A percentile compares a stretch with the other conserved stretches of the same genome.
phyloP scores from a whole-genome alignment of 2,113 vertebrate species.

The Cololabis saira region DNA sequence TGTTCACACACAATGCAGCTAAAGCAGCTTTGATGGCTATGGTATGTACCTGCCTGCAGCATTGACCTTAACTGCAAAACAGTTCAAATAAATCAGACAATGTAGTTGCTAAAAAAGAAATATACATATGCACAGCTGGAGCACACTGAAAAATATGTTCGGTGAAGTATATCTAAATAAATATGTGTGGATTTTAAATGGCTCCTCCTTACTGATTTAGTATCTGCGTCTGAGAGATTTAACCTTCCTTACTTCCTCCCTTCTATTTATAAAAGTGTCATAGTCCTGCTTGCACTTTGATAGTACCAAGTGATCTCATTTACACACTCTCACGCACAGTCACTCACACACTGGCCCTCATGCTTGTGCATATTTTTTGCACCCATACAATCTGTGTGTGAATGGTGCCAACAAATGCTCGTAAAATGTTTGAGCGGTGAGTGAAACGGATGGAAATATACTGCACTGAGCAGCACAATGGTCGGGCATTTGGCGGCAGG shows the following conservation, averaged over 20 bases:
- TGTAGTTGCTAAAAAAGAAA: not conserved
- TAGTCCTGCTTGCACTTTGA: slow-evolving; percentile 77
- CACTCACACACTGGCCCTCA: slow-evolving; percentile 47
- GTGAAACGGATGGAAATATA: slow-evolving; percentile 58
- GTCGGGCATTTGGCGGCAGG: slow-evolving; percentile 46
- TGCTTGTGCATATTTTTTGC: slow-evolving; percentile 51
- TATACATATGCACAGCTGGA: not conserved
- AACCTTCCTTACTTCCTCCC: slow-evolving; percentile 77
- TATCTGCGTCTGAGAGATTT: slow-evolving; percentile 66
- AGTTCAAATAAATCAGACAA: slow-evolving; percentile 1
- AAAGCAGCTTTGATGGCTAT: slow-evolving; percentile 2
- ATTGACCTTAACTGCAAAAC: not conserved
- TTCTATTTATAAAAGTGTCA: slow-evolving; percentile 81
- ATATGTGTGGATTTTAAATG: slow-evolving; percentile 44
- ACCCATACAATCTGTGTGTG: slow-evolving; percentile 35
- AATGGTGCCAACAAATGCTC: slow-evolving; percentile 57
- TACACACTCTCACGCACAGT: slow-evolving; percentile 67
- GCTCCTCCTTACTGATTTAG: slow-evolving; percentile 56
- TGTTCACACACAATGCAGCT: slow-evolving; percentile 39
- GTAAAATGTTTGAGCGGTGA: slow-evolving; percentile 65
- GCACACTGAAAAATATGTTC: not conserved
- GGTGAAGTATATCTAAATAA: slow-evolving; percentile 18
- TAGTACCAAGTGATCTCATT: slow-evolving; percentile 79
- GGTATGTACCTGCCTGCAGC: not conserved
- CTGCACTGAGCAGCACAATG: slow-evolving; percentile 47